Evolutionary conservation across 2,113 vertebrate species (phyloP).

Genomic region (Oophaga pumilio): DNA sequence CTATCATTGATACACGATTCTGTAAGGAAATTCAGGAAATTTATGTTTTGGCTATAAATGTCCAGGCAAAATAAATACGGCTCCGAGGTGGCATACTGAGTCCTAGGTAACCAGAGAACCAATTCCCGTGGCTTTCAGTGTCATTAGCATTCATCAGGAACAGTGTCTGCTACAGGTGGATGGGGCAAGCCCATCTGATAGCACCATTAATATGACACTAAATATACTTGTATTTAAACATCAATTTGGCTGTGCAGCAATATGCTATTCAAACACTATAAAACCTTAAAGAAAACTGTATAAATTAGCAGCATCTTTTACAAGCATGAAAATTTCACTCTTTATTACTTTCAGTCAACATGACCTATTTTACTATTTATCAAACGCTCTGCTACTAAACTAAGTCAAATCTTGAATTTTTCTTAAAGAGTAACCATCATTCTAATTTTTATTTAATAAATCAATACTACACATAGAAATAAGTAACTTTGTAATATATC

Average conservation of each 20-base stretch:
- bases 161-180: constrained; percentile 58
- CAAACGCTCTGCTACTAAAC: neutral
- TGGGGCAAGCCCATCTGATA: constrained; percentile 57
- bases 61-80: constrained; percentile 65
- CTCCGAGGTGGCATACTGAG: constrained; percentile 75
- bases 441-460: too few relatives aligned
- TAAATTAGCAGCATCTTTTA: neutral
- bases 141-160: constrained; percentile 64
- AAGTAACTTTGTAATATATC: too few relatives aligned
- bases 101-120: constrained; percentile 73
- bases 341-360: neutral
- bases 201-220: neutral
- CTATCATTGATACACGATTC: constrained; percentile 59
- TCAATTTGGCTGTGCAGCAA: neutral
- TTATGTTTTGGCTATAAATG: constrained; percentile 57
- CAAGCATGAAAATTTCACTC: neutral
- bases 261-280: neutral
- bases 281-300: neutral
- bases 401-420: neutral
- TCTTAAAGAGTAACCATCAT: too few relatives aligned
- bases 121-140: constrained; percentile 75
- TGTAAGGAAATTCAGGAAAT: constrained; percentile 58
- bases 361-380: neutral
- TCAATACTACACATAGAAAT: too few relatives aligned
- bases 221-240: constrained; percentile 7